phyloP scores from a whole-genome alignment of 2,113 vertebrate species.

The Triplophysa siluroides region DNA sequence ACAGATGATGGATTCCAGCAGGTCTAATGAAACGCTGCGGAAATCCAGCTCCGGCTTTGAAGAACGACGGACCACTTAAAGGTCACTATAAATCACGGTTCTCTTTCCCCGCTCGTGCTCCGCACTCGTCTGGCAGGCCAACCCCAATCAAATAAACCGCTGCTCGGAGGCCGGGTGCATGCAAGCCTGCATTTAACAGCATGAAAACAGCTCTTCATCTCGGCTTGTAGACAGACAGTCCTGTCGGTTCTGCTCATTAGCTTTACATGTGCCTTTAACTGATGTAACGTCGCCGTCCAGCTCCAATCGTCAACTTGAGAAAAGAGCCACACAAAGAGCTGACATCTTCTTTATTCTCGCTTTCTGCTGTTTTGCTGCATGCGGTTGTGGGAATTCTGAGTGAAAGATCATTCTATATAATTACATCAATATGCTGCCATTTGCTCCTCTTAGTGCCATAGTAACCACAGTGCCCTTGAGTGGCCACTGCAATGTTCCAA shows the following conservation, averaged over 20 bases:
- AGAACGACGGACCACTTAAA: constrained; percentile 62
- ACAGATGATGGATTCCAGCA: constrained; percentile 63
- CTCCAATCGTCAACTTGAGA: background rate
- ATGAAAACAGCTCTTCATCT: background rate
- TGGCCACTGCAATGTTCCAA: constrained; percentile 47
- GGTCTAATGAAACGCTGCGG: constrained; percentile 66
- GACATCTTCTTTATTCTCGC: background rate
- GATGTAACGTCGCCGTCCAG: background rate
- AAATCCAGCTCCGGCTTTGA: constrained; percentile 57
- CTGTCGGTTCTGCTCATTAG: constrained; percentile 12
- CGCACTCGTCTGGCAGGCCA: constrained; percentile 30
- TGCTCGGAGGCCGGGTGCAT: background rate
- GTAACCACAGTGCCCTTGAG: constrained; percentile 51
- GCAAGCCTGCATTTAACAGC: constrained; percentile 17
- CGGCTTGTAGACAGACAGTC: constrained; percentile 4
- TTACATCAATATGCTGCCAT: constrained; percentile 23
- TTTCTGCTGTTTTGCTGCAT: too few species aligned
- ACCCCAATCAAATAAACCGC: constrained; percentile 46
- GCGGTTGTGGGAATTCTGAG: too few species aligned
- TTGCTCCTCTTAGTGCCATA: background rate
- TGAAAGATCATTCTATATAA: background rate
- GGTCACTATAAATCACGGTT: constrained; percentile 70
- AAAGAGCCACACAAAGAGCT: background rate
- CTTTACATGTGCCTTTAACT: constrained; percentile 4
- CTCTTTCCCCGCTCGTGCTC: constrained; percentile 29